Percentiles rank a stretch among this genome's conserved stretches.
These are phyloP conservation scores for Prietella phreatophila DNA, from an alignment of 2,113 vertebrate genomes.

Conservation along the genomic window DNA sequence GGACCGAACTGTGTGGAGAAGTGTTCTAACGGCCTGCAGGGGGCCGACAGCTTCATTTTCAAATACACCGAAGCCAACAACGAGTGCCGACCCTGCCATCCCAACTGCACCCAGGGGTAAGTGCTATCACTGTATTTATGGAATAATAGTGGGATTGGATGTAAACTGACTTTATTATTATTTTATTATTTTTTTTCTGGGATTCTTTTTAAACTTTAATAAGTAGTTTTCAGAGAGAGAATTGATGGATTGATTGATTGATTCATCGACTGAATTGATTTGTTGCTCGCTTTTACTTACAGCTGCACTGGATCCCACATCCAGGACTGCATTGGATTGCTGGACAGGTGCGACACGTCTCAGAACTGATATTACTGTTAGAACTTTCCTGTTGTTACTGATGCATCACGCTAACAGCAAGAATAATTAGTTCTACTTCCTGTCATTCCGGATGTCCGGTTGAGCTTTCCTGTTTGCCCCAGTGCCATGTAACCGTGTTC, in stretches of 20 bases:
- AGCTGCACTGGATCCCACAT: conserved; percentile 91
- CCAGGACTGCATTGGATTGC: conserved; percentile 94
- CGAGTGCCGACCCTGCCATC: conserved; percentile 92
- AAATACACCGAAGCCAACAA: conserved; percentile 93
- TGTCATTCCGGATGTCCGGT: background rate
- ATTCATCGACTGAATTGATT: background rate
- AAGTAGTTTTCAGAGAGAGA: no score
- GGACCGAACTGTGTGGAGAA: conserved; percentile 97
- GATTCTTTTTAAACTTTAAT: no score
- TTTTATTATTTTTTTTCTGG: no score
- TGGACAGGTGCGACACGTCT: conserved; percentile 84
- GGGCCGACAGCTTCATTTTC: conserved; percentile 94
- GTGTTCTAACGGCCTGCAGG: conserved; percentile 92
- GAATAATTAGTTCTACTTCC: background rate
- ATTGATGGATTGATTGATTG: background rate
- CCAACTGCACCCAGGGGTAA: conserved; percentile 97
- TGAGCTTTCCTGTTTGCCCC: background rate
- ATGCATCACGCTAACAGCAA: background rate
- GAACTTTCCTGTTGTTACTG: background rate
- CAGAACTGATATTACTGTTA: background rate
- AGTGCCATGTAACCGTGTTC: no score
- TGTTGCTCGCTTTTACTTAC: conserved; percentile 61
- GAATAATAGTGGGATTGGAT: background rate
- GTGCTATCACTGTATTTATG: conserved; percentile 40
- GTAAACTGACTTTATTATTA: background rate